Evolutionary conservation across 1,140 invertebrate genomes (phyloP), one percentile per base, ranked within the genome.

Genomic region (Drosophila ambigua): DNA sequence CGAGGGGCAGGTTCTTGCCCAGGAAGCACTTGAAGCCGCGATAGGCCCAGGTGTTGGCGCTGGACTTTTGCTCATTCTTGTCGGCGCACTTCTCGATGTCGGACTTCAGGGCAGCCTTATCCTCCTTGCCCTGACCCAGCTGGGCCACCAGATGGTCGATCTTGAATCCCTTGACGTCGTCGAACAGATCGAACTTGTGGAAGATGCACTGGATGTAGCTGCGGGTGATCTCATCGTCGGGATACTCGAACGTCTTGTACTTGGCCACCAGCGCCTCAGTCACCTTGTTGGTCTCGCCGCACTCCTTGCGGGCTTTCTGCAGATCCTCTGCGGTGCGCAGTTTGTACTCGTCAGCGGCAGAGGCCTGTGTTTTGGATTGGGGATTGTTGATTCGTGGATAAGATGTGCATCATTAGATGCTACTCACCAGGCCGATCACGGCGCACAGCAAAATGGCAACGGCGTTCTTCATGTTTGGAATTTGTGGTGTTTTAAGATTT

Each of bases 1-100:
- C 88, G 23, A 92, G 71, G 9, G 85, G 68, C 58, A 92, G 61
- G 60, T 92, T 89, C 77, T 91, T 92, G 75, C 74, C 69, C 13
- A 91, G 72, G 88, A 92, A 91, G 45, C 91, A 92, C 71, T 92
- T 91, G 80, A 92, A 91, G 58, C 91, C 90, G 16, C 91, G 87
- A 50, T 71, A 92, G 11, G 82, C 91, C 91, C 91, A 92, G 72
- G 71, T 69, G 54, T 69, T 87, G 54, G 81, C 69, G n/a, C 71
- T 61, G 2, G 80, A 77, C 72, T 91, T 91, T 55, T 88, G 81
- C 48, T 91, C 88, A 63, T 92, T 92, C 68, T 91, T 91, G 52
- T 92, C 91, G 67, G 81, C 88, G 53, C 91, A 92, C 71, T 91
- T 92, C 55, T 90, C 88, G 44, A 92, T 72, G 46, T 91, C 84